These are phyloP conservation scores for Anarrhichthys ocellatus DNA, from an alignment of 2,113 vertebrate species.

Conservation along the genomic window DNA sequence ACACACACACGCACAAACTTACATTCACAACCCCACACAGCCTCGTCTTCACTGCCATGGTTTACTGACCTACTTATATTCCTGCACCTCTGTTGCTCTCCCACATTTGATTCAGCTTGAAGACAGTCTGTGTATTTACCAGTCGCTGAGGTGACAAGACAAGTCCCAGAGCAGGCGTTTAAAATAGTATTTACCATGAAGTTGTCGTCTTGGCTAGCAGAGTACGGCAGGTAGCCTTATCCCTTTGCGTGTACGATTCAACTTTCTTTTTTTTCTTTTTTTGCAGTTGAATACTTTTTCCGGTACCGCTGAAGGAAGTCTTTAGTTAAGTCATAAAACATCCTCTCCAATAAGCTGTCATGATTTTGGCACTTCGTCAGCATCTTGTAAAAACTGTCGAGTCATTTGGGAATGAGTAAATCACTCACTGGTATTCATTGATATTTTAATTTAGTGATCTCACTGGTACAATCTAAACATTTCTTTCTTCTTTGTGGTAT, in stretches of 20 bases:
- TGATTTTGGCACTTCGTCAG: conserved; percentile 12
- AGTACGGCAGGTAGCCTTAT: not conserved
- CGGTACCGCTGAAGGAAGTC: not conserved
- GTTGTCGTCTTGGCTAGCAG: not conserved
- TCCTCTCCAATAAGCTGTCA: conserved; percentile 5
- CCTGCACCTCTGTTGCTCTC: conserved; percentile 6
- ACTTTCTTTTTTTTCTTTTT: not conserved
- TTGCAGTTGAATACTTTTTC: not conserved
- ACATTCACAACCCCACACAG: not conserved
- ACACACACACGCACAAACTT: conserved; percentile 6
- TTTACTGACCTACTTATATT: conserved; percentile 65
- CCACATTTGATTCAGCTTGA: conserved; percentile 4
- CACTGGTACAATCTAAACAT: not conserved
- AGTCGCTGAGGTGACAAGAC: not conserved
- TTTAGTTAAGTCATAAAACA: not conserved
- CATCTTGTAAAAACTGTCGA: not conserved
- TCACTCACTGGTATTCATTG: not conserved
- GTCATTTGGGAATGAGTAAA: conserved; percentile 24
- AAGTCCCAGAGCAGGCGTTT: not conserved
- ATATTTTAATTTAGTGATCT: conserved; percentile 13
- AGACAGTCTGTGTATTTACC: not conserved
- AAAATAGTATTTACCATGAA: not conserved
- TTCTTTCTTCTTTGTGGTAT: not conserved
- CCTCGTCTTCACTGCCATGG: conserved; percentile 36
- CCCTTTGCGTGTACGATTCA: not conserved